Percentiles rank a stretch among this genome's conserved stretches.
Evolutionary conservation across 1,140 invertebrate species (phyloP).

Genomic region (Zaprionus capensis): DNA sequence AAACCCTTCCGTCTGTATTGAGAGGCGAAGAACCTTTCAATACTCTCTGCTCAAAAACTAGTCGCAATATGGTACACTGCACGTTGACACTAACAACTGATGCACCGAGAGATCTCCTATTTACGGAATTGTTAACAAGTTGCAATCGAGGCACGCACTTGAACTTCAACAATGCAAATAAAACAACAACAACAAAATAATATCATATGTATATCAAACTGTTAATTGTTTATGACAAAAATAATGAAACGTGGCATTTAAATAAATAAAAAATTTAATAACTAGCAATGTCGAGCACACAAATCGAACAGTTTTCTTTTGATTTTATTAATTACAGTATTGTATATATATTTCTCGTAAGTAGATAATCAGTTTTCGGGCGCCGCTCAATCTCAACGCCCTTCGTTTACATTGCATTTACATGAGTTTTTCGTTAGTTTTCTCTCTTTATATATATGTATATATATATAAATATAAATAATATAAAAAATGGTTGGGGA

Average conservation of each 20-base stretch:
- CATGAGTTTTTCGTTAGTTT: slow-evolving; percentile 70
- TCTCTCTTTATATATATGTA: slow-evolving; percentile 33
- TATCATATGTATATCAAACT: slow-evolving; percentile 33
- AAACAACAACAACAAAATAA: slow-evolving; percentile 31
- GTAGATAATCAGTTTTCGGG: slow-evolving; percentile 68
- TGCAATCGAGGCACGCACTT: slow-evolving; percentile 61
- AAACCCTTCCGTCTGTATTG: slow-evolving; percentile 83
- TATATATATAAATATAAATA: slow-evolving; percentile 40
- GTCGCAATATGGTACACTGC: slow-evolving; percentile 20
- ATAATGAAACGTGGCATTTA: slow-evolving; percentile 74
- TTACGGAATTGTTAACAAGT: slow-evolving; percentile 65
- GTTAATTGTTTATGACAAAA: slow-evolving; percentile 67
- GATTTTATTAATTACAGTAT: slow-evolving; percentile 75
- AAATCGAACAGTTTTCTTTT: slow-evolving; percentile 49
- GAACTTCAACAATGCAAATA: slow-evolving; percentile 9
- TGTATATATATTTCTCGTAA: slow-evolving; percentile 59
- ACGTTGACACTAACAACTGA: slow-evolving; percentile 46
- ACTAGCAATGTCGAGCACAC: slow-evolving; percentile 70
- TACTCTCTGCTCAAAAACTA: neutral
- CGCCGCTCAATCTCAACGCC: slow-evolving; percentile 49
- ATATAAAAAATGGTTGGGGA: slow-evolving; percentile 66
- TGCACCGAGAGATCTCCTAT: slow-evolving; percentile 56
- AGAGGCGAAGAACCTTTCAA: slow-evolving; percentile 11
- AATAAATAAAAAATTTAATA: slow-evolving; percentile 65
- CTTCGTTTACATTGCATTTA: slow-evolving; percentile 74